Evolutionary conservation across 2,113 vertebrate genomes (phyloP), one percentile per base, ranked within the genome.

Genomic region (Sphaerodactylus townsendi): DNA sequence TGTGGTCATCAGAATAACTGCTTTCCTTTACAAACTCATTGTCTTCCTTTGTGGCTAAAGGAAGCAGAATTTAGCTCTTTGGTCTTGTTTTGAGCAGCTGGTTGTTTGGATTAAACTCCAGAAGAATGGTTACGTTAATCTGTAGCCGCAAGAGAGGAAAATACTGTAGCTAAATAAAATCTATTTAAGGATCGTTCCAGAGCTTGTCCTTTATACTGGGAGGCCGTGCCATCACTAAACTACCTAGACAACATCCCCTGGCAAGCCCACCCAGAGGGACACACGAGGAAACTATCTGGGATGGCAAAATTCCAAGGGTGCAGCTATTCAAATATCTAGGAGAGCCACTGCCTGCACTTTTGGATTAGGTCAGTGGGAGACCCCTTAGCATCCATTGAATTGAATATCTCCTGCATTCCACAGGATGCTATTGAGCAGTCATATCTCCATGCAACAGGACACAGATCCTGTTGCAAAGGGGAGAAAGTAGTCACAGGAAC

Each of bases 61-160:
- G 33, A 82, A 79, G 13, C 11, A 59, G 77, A 59, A 39, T 84
- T 66, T 53, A 71, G 76, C 81, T 82, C 44, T 79, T 68, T 68
- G 41, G 35, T 25, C 17, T 80, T 80, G 66, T 50, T 44, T 44
- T 80, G 30, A 8, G 10, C 48, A 28, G 64, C 64, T 46, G 25
- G 39, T 78, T 64, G 66, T 56, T 17, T n/a, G 39, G 30, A n/a
- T 79, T 46, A 65, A n/a, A 41, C n/a, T 41, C 59, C 30, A 79
- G 62, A 65, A 65, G 37, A 79, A 46, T 48, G 8, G 17, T 28
- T 59, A 7, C 41, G 53, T 77, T 62, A 56, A 77, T 77, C 53
- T 62, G 35, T 39, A 59, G 3, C 46, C 33, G 15, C 28, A 79
- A 66, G 28, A 19, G 59, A 1, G 1, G 33, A 50, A 80, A 48